phyloP scores from a whole-genome alignment of 2,888 invertebrate species.

The Kuschelorhynchus macadamiae region DNA sequence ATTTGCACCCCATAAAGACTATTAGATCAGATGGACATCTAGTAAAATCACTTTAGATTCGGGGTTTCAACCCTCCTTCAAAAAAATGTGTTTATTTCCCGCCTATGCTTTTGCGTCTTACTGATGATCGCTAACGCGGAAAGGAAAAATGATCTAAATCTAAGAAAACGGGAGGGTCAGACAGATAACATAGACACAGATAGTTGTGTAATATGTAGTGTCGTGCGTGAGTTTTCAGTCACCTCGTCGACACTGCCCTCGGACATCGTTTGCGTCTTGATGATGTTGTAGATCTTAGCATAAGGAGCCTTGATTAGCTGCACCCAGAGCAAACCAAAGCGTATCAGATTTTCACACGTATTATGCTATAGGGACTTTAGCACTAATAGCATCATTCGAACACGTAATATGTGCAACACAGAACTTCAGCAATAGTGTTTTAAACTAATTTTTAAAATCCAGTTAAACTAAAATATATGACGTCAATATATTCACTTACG shows the following conservation, averaged over 20 bases:
- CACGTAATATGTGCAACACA: too few species aligned
- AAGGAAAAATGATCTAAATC: constrained; percentile 18
- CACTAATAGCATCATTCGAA: too few species aligned
- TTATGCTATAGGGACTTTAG: neutral
- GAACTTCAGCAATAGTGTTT: too few species aligned
- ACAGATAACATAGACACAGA: constrained; percentile 18
- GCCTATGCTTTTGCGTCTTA: too few species aligned
- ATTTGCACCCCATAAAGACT: too few species aligned
- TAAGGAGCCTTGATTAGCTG: constrained; percentile 97
- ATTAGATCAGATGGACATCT: too few species aligned
- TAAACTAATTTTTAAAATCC: too few species aligned
- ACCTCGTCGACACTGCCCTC: constrained; percentile 73
- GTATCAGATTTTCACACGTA: neutral
- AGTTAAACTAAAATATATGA: too few species aligned
- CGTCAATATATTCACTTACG: too few species aligned
- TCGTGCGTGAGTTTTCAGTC: constrained; percentile 58
- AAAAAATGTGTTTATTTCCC: too few species aligned
- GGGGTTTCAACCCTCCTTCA: too few species aligned
- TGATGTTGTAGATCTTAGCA: constrained; percentile 96
- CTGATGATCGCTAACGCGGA: constrained; percentile 2
- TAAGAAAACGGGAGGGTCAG: constrained; percentile 5
- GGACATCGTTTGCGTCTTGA: constrained; percentile 91
- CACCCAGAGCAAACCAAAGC: constrained; percentile 60
- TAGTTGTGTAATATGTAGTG: constrained; percentile 56
- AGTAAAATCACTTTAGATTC: too few species aligned